Percentiles rank a stretch among this genome's conserved stretches.
phyloP scores from a whole-genome alignment of 2,797 vertebrate species.

The Tenualosa ilisha region DNA sequence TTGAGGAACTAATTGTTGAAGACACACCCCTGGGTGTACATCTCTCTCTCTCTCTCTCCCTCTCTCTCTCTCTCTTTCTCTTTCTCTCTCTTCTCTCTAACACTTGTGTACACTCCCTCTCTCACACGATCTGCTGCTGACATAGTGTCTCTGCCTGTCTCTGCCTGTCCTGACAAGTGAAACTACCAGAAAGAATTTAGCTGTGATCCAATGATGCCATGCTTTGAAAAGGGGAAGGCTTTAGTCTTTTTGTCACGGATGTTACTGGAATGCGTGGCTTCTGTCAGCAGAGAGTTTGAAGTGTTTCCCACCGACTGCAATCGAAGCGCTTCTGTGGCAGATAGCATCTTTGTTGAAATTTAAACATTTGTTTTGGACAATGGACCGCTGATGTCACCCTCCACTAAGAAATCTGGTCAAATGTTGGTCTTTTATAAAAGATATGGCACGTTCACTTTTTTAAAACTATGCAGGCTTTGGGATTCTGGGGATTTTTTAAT shows the following conservation, averaged over 20 bases:
- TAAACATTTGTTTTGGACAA: background rate
- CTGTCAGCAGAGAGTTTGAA: constrained; percentile 54
- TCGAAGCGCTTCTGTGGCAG: background rate
- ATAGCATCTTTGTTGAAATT: constrained; percentile 16
- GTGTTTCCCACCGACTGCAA: constrained; percentile 35
- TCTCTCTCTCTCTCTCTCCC: constrained; percentile 54
- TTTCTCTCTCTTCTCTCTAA: constrained; percentile 36
- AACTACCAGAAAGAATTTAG: constrained; percentile 78
- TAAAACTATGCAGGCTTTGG: background rate
- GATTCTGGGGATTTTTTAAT: too few species aligned
- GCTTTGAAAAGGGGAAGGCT: constrained; percentile 73
- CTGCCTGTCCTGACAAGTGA: constrained; percentile 79
- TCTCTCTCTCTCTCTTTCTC: constrained; percentile 42
- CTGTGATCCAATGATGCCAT: constrained; percentile 70
- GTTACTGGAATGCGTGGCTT: constrained; percentile 69
- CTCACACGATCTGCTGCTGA: constrained; percentile 65
- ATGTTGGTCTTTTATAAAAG: background rate
- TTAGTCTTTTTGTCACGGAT: constrained; percentile 69
- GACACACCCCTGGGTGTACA: constrained; percentile 74
- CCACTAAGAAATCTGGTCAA: background rate
- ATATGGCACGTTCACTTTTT: background rate
- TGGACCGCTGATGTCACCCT: background rate
- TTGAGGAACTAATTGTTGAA: constrained; percentile 83
- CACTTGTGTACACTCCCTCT: constrained; percentile 38
- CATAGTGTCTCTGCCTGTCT: constrained; percentile 72